Base-by-base conservation (phyloP, 2,888 invertebrate genomes). In the Spodoptera picta region DNA sequence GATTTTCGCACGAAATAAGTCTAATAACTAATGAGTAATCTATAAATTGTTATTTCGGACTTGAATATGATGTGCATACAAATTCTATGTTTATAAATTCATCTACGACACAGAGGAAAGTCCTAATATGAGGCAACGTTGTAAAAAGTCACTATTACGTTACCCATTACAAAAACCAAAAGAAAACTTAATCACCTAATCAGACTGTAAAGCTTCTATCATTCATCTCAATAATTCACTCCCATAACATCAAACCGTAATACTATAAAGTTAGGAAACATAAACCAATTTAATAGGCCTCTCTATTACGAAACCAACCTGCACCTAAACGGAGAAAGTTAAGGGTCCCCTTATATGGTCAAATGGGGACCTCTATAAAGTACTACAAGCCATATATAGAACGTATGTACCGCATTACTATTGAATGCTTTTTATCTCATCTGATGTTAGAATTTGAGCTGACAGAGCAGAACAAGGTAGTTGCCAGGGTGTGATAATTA, bases 321-420 rank as follows among this genome's bases (percentile, higher is more conserved):
- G 12, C 60, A 59, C 43, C 46, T 60, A 46, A 27, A 41, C 10
- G 14, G 64, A 56, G 65, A 78, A 78, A 65, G 75, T 62, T 54
- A 1, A 4, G 41, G 31, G 58, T 59, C 42, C 24, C 47, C 57
- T 46, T 77, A 52, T 58, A 60, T 53, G 51, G 54, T 54, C 63
- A 65, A 62, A 68, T 71, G 61, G 47, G 36, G 68, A 12, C 41
- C 4, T 19, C 47, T 19, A 65, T 75, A 67, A 71, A 75, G 63
- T 54, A 59, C 68, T 59, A 67, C 47, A 58, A 52, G 60, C 64
- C 71, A 49, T 71, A 67, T 71, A 71, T 48, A 62, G 54, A 54
- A 50, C 41, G 54, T 36, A 36, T 54, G 45, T 6, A 19, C 24
- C 7, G 60, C 65, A 59, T 74, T 71, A 60, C 61, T 60, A 63